Percentiles rank a stretch among this genome's conserved stretches.
These are phyloP conservation scores for Troides aeacus DNA, from an alignment of 2,888 invertebrate species.

Conservation along the genomic window DNA sequence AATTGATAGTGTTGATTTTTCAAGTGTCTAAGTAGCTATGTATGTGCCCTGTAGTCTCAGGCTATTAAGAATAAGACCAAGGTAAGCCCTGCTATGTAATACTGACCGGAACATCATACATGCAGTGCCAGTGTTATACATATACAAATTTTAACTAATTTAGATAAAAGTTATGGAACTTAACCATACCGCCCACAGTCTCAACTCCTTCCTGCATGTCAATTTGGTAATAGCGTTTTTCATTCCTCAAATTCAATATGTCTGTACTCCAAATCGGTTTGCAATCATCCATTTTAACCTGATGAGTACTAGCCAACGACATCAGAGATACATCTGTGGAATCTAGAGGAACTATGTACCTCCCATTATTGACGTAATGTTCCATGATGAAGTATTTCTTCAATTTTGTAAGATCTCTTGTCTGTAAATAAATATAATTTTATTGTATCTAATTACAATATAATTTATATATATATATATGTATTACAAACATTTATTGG, in stretches of 20 bases:
- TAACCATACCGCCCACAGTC: not conserved
- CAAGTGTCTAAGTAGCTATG: too few relatives aligned
- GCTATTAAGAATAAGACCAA: too few relatives aligned
- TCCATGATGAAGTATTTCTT: conserved; percentile 6
- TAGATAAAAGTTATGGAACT: not conserved
- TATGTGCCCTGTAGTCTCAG: too few relatives aligned
- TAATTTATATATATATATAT: too few relatives aligned
- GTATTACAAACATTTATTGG: too few relatives aligned
- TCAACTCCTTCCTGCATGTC: not conserved
- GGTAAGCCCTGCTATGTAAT: too few relatives aligned
- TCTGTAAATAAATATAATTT: not conserved
- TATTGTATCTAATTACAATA: not conserved
- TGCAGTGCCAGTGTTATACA: too few relatives aligned
- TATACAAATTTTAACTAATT: too few relatives aligned
- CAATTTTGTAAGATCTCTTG: not conserved
- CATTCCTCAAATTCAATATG: not conserved
- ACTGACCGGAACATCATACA: too few relatives aligned
- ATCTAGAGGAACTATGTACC: conserved; percentile 4
- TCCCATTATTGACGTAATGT: not conserved
- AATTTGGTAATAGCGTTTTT: conserved; percentile 1
- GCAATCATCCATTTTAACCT: not conserved
- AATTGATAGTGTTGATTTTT: too few relatives aligned
- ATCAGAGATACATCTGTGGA: conserved; percentile 1
- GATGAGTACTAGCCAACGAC: not conserved
- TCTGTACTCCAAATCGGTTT: conserved; percentile 1